Conservation (phyloP, 2,797 vertebrate species). For the Chiroxiphia lanceolata region DNA sequence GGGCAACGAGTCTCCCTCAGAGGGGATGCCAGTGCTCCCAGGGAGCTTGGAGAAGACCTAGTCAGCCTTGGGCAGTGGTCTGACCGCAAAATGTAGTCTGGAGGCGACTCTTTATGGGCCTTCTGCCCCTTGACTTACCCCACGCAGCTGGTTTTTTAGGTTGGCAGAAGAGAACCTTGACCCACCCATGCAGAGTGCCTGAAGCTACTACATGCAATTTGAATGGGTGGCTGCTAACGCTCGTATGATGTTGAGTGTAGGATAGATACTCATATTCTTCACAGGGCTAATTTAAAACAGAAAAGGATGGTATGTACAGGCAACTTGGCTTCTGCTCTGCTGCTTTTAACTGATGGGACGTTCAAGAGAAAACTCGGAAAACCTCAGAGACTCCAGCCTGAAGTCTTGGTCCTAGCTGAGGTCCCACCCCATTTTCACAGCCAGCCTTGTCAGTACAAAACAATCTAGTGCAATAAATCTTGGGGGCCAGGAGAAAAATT, state of each 20-base stretch:
- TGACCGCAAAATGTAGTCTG: rapidly evolving
- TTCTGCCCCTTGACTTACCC: rapidly evolving
- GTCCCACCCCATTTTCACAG: neutral
- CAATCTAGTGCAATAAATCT: neutral
- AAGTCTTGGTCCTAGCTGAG: neutral
- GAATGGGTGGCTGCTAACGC: neutral
- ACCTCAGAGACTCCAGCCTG: neutral
- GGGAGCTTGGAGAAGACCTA: neutral
- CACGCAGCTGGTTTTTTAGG: neutral
- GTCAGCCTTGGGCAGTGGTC: neutral
- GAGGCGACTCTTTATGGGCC: neutral
- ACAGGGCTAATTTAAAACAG: neutral
- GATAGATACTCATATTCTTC: neutral
- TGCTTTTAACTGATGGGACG: neutral
- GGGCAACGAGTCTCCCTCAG: rapidly evolving
- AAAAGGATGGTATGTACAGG: neutral
- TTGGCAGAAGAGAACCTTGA: neutral
- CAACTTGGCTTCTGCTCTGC: neutral
- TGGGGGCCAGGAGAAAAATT: neutral
- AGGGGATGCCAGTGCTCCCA: neutral
- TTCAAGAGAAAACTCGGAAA: neutral
- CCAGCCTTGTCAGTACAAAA: neutral
- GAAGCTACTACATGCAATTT: neutral
- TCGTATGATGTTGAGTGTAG: neutral
- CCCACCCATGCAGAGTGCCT: neutral